Percentiles rank a stretch among this genome's conserved stretches.
These are phyloP conservation scores for Peribatodes rhomboidaria DNA, from an alignment of 2,888 invertebrate species.

Conservation along the genomic window DNA sequence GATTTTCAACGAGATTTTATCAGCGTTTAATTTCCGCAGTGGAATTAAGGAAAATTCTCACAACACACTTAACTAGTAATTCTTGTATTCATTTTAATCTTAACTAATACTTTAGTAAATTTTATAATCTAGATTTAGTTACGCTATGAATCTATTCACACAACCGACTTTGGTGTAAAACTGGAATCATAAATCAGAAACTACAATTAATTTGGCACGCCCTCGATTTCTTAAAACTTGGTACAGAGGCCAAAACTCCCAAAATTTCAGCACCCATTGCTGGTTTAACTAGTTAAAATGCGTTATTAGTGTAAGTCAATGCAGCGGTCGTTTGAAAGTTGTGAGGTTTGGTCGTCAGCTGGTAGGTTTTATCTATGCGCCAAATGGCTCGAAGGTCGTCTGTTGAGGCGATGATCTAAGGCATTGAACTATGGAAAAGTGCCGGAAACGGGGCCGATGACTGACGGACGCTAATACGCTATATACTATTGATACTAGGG, in stretches of 20 bases:
- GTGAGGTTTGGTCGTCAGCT: conserved; percentile 38
- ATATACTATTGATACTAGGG: conserved; percentile 20
- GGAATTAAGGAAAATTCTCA: conserved; percentile 4
- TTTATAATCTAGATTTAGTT: conserved; percentile 29
- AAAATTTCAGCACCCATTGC: conserved; percentile 38
- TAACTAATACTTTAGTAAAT: conserved; percentile 1
- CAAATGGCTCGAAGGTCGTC: conserved; percentile 69
- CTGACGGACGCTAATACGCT: conserved; percentile 69
- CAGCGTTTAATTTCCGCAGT: conserved; percentile 9
- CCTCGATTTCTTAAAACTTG: conserved; percentile 18
- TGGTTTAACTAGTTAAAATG: conserved; percentile 20
- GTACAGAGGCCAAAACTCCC: neutral
- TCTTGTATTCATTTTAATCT: neutral
- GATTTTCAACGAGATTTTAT: neutral
- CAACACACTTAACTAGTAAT: neutral
- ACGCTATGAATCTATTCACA: conserved; percentile 28
- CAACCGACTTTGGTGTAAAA: conserved; percentile 30
- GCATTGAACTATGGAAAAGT: conserved; percentile 79
- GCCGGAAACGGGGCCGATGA: conserved; percentile 80
- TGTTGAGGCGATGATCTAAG: conserved; percentile 61
- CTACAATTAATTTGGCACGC: conserved; percentile 34
- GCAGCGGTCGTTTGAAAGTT: conserved; percentile 42
- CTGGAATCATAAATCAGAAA: conserved; percentile 41
- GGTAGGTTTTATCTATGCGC: conserved; percentile 48
- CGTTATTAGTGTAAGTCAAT: conserved; percentile 18